Evolutionary conservation across 2,113 vertebrate species (phyloP).

Genomic region (Bubo bubo): DNA sequence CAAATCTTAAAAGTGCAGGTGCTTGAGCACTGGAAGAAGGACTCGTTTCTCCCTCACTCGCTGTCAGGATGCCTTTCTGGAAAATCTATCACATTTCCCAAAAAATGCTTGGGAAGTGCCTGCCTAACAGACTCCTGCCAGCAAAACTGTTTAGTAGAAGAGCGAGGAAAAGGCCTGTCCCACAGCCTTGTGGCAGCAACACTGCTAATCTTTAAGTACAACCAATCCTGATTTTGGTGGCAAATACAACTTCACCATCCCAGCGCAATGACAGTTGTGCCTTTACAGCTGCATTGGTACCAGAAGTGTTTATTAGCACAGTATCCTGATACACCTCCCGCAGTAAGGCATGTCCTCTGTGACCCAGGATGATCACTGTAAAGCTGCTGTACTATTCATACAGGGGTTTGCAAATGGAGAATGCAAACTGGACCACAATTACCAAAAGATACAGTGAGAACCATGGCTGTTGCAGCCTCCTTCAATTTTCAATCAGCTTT

Average conservation of each 20-base stretch:
- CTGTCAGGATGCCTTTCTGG: background rate
- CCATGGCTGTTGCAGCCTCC: background rate
- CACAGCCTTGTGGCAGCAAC: background rate
- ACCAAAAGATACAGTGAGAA: background rate
- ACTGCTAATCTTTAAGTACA: background rate
- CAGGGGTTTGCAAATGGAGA: background rate
- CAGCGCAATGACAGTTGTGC: background rate
- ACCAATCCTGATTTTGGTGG: background rate
- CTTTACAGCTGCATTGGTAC: background rate
- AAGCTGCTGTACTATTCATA: background rate
- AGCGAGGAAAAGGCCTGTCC: background rate
- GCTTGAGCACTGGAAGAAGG: background rate
- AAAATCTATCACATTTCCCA: background rate
- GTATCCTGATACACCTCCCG: background rate
- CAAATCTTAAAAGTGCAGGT: background rate
- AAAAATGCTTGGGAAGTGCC: too few species aligned
- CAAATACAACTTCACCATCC: background rate
- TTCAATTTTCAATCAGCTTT: background rate
- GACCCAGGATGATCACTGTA: rapidly evolving
- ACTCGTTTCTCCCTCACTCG: background rate
- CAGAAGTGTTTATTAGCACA: background rate
- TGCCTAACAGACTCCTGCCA: background rate
- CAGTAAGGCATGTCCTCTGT: background rate
- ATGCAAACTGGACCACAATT: background rate
- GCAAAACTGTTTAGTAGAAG: background rate